Base-by-base conservation (phyloP, 1,140 invertebrate genomes). In the Globodera ellingtonae region DNA sequence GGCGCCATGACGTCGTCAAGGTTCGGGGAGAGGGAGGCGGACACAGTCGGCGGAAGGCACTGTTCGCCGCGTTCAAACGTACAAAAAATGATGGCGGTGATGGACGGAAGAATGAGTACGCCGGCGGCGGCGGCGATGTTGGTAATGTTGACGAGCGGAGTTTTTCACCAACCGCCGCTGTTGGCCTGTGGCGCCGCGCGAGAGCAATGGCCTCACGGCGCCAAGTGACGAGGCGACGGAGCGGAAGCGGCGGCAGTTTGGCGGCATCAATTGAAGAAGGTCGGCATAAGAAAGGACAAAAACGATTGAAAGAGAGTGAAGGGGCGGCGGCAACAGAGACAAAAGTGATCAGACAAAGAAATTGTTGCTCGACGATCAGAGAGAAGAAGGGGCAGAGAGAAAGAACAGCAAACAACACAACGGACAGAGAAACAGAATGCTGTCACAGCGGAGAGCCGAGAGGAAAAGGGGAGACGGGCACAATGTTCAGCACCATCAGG, bases 41-140 rank as follows among this genome's bases (percentile, higher is more conserved):
- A 21, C 7, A 56, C 65, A 62, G 15, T 9, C 35, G 46, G 9
- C 15, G 13, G 67, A 69, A n/a, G 21, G 44, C 56, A 35, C 50
- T 70, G 67, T 70, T 70, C 46, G 24, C 67, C 67, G 67, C 67
- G 46, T 70, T 70, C 67, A 70, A 70, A 70, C 8, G 67, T 35
- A 35, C 35, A 35, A 35, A 35, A 35, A 70, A 18, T 13, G 46
- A 70, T 7, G 7, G 15, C 67, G 67, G n/a, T 21, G 15, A 44
- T 21, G 66, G 18, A 67, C n/a, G 66, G 50, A 52, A 13, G 50
- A 52, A 9, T 52, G 50, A 52, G 35, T 35, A 2, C 35, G 35
- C 35, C 35, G 35, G 35, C 35, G 35, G 35, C 35, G 35, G 35
- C 35, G 35, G 35, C 35, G 35, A 35, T 35, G 35, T 35, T 35